phyloP scores from a whole-genome alignment of 2,113 vertebrate genomes.

The Orthonyx spaldingii region DNA sequence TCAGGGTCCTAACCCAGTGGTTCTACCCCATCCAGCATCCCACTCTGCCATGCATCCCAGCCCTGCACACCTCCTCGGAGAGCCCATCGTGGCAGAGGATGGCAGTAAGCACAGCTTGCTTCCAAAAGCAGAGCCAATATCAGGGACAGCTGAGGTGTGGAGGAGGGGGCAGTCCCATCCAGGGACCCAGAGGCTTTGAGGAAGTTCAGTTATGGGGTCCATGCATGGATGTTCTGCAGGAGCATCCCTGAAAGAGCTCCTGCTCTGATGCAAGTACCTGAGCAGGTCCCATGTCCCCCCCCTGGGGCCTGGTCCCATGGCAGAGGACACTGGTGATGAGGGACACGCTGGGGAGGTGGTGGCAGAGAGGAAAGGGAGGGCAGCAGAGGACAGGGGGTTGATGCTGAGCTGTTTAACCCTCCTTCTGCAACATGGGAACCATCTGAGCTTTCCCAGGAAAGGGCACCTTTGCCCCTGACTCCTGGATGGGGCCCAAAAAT shows the following conservation, averaged over 20 bases:
- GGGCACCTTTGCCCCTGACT: not conserved
- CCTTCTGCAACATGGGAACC: not conserved
- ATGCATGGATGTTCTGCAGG: not conserved
- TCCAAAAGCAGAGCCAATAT: not conserved
- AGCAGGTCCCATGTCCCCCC: not conserved
- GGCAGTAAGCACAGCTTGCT: not conserved
- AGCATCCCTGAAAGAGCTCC: not conserved
- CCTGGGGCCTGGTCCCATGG: rapidly evolving
- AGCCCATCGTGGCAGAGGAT: not conserved
- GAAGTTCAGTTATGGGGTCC: not conserved
- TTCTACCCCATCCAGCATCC: not conserved
- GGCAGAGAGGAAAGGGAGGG: not conserved
- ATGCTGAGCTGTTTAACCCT: not conserved
- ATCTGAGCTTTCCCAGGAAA: not conserved
- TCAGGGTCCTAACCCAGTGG: not conserved
- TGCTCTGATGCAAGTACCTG: not conserved
- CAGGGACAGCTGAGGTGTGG: rapidly evolving
- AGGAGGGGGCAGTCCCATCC: not conserved
- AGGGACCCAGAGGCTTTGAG: not conserved
- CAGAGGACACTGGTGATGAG: not conserved
- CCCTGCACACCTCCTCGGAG: rapidly evolving
- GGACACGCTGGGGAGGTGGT: not conserved
- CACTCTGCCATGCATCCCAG: rapidly evolving
- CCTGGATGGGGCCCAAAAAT: not conserved
- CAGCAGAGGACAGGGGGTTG: not conserved